Percentiles rank a stretch among this genome's conserved stretches.
Evolutionary conservation across 2,113 vertebrate genomes (phyloP).

Genomic region (Rhodinocichla rosea): DNA sequence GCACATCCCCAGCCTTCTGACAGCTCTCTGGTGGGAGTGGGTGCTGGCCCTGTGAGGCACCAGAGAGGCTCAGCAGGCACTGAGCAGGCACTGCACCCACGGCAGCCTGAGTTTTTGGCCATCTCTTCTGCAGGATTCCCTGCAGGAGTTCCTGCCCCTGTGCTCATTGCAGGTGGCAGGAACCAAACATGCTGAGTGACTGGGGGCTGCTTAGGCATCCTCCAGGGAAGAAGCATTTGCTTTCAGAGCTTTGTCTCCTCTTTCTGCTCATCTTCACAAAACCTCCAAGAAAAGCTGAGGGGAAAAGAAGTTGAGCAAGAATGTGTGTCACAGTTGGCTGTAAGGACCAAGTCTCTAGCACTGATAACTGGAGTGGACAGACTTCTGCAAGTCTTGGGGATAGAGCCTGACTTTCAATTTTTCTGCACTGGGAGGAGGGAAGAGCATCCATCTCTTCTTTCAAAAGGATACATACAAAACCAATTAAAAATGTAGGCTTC

Average conservation of each 20-base stretch:
- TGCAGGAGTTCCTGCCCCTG: not conserved
- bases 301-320: not conserved
- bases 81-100: rapidly evolving
- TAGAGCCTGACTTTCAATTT: not conserved
- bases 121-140: not conserved
- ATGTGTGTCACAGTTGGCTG: not conserved
- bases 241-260: not conserved
- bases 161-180: not conserved
- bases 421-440: not conserved
- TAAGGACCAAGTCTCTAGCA: not conserved
- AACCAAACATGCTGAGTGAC: not conserved
- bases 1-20: not conserved
- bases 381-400: not conserved
- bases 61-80: not conserved
- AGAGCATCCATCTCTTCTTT: not conserved
- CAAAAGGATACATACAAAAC: not conserved
- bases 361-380: not conserved
- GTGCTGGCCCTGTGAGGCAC: not conserved
- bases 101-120: not conserved
- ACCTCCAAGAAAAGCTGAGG: not conserved
- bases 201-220: not conserved
- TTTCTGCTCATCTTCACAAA: not conserved
- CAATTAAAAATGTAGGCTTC: not conserved
- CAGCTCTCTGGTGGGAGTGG: not conserved
- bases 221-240: not conserved